phyloP scores from a whole-genome alignment of 2,797 vertebrate genomes.

The Syndactyla subalaris region DNA sequence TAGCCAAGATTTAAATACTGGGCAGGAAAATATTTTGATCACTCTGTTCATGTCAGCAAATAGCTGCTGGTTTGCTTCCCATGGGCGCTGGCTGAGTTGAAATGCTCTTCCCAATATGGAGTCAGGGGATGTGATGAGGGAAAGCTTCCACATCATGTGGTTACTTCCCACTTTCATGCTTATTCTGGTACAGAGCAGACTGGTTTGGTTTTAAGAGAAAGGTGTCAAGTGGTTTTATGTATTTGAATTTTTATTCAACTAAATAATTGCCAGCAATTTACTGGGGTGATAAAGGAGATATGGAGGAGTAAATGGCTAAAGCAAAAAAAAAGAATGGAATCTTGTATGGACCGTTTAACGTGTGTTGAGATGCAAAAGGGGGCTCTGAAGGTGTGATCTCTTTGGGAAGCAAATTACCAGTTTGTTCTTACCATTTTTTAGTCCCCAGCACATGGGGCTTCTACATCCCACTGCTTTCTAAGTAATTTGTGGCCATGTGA shows the following conservation, averaged over 20 bases:
- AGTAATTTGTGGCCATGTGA: background rate
- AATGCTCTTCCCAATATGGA: background rate
- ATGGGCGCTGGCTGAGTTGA: background rate
- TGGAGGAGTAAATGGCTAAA: background rate
- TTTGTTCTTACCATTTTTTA: background rate
- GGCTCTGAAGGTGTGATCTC: background rate
- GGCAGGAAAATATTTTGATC: conserved; percentile 9
- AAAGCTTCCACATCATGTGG: background rate
- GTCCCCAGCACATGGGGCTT: background rate
- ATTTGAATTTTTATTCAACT: background rate
- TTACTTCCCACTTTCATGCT: background rate
- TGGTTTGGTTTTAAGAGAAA: background rate
- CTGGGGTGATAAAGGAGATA: background rate
- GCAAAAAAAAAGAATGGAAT: background rate
- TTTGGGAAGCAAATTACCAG: background rate
- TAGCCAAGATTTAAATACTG: background rate
- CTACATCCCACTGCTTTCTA: rapidly evolving
- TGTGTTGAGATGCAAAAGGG: background rate
- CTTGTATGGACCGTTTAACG: background rate
- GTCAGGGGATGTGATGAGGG: background rate
- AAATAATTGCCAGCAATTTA: background rate
- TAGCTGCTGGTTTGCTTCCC: background rate
- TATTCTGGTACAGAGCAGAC: background rate
- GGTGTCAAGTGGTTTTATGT: background rate
- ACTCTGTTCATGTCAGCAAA: background rate